A percentile compares a stretch with the other conserved stretches of the same genome.
Evolutionary conservation across 2,113 vertebrate genomes (phyloP).

Genomic region (Tragelaphus imberbis): DNA sequence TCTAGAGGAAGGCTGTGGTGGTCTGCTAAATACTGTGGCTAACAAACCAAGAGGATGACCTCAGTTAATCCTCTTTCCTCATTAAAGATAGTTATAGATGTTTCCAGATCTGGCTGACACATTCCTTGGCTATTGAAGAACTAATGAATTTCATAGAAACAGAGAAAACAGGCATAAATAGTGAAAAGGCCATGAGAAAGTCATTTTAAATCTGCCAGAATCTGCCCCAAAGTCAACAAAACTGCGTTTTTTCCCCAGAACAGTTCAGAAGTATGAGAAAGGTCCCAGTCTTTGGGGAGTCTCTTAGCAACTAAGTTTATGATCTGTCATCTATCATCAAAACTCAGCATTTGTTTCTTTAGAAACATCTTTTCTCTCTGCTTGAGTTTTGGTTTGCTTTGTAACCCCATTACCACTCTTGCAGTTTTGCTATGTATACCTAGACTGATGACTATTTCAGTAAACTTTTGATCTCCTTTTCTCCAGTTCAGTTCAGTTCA

Average conservation of each 20-base stretch:
- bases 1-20: conserved; percentile 15
- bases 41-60: conserved; percentile 54
- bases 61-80: conserved; percentile 60
- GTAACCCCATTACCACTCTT: background rate
- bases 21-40: conserved; percentile 29
- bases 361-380: background rate
- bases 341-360: background rate
- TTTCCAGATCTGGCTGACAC: conserved; percentile 61
- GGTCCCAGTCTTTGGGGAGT: conserved; percentile 8
- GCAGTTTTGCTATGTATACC: background rate
- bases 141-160: conserved; percentile 70
- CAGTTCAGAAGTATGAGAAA: conserved; percentile 52
- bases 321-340: conserved; percentile 1
- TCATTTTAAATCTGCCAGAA: conserved; percentile 23
- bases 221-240: conserved; percentile 67
- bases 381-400: background rate
- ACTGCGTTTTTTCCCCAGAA: conserved; percentile 32
- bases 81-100: conserved; percentile 50
- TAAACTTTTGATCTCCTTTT: background rate
- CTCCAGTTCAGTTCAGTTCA: background rate
- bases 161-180: conserved; percentile 70
- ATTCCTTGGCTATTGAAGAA: conserved; percentile 54
- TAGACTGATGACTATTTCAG: background rate
- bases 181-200: conserved; percentile 62
- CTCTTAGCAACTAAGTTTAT: conserved; percentile 41